Evolutionary conservation across 2,797 vertebrate species (phyloP), one percentile per base, ranked within the genome.

Genomic region (Toxotes lorentzi): DNA sequence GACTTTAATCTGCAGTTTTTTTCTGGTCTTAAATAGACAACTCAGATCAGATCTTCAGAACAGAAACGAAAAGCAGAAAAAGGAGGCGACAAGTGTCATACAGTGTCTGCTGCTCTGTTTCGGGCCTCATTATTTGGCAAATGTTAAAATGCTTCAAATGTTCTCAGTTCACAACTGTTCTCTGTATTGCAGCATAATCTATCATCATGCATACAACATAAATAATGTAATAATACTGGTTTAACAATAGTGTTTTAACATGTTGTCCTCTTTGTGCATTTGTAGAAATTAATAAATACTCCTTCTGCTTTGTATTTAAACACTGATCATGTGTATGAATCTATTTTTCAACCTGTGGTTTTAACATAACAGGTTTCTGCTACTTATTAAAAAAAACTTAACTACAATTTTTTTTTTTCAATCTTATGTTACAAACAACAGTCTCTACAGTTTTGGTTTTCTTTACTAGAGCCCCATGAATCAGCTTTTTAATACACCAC

Each of bases 241-340:
- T 71, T 17, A 32, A 40, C 32, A 17, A 13, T 8, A 14, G 1
- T 61, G n/a, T 34, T 54, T 35, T 8, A 48, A 50, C 40, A 48
- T 45, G 14, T 40, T 32, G 34, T 54, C 16, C 5, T 30, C 38
- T n/a, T 68, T 14, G 23, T 56, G 47, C 24, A 35, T 63, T 59
- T 73, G 59, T 47, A 50, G 50, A 71, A 79, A 70, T 2, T 3
- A 30, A 30, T 30, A 30, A 30, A 30, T 30, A 27, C 45, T 41
- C 17, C n/a, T 27, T 19, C 24, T n/a, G n/a, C 64, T 43, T 59
- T 67, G 48, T 40, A 67, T 61, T 50, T 40, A 50, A 56, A 59
- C 4, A 16, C 1, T 0, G 1, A 34, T 38, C 4, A 38, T 16
- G 34, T 47, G 10, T 54, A 12, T 43, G 23, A 17, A 27, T 54